Conservation (phyloP, 2,888 invertebrate genomes). For the Marasmarcha lunaedactyla region DNA sequence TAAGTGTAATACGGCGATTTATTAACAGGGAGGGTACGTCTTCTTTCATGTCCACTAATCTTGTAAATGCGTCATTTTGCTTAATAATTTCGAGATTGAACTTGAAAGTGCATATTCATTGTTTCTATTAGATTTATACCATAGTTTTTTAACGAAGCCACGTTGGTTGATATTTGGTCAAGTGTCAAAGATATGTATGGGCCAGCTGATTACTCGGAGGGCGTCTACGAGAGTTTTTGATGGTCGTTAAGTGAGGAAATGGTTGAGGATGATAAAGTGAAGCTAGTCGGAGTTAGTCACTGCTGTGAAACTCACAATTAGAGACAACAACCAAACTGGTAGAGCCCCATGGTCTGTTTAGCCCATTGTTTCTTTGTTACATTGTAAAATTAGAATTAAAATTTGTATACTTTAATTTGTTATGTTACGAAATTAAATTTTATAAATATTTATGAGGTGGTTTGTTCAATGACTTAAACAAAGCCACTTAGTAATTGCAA, state of each 20-base stretch:
- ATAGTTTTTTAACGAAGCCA: not conserved
- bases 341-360: too few relatives aligned
- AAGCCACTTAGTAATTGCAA: too few relatives aligned
- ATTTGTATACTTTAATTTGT: too few relatives aligned
- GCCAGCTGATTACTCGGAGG: conserved; percentile 60
- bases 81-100: conserved; percentile 44
- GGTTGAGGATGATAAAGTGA: conserved; percentile 38
- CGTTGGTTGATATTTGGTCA: not conserved
- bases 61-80: conserved; percentile 70
- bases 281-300: conserved; percentile 62
- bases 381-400: conserved; percentile 48
- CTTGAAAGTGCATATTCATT: conserved; percentile 30
- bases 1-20: conserved; percentile 55
- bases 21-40: conserved; percentile 70
- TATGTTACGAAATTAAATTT: too few relatives aligned
- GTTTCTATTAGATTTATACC: conserved; percentile 13
- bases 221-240: conserved; percentile 32
- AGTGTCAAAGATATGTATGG: conserved; percentile 27
- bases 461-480: too few relatives aligned
- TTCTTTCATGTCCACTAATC: conserved; percentile 62
- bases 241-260: conserved; percentile 31
- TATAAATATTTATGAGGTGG: too few relatives aligned
- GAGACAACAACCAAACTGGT: conserved; percentile 15
- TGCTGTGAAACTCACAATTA: conserved; percentile 36
- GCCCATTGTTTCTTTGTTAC: conserved; percentile 56